phyloP scores from a whole-genome alignment of 2,888 invertebrate species.

The Labia minor region DNA sequence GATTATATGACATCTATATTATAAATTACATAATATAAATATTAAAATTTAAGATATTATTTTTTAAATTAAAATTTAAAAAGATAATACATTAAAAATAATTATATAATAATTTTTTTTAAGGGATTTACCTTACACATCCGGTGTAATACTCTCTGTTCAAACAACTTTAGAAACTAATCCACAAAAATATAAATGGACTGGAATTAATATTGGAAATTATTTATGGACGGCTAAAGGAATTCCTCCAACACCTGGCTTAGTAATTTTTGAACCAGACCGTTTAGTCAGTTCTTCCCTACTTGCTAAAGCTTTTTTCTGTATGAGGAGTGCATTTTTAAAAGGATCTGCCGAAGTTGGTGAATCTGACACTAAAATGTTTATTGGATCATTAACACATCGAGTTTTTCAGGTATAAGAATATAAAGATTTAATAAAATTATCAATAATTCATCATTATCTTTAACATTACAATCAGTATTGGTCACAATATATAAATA shows the following conservation, averaged over 20 bases:
- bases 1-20: too few relatives aligned
- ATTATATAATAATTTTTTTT: too few relatives aligned
- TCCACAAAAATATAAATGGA: neutral
- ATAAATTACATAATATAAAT: too few relatives aligned
- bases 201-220: neutral
- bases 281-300: neutral
- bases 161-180: neutral
- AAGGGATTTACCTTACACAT: neutral
- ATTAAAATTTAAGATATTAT: too few relatives aligned
- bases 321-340: neutral
- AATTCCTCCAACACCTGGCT: neutral
- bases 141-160: neutral
- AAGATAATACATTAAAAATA: too few relatives aligned
- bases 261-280: neutral
- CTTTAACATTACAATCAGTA: too few relatives aligned
- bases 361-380: neutral
- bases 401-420: neutral
- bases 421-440: too few relatives aligned
- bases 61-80: too few relatives aligned
- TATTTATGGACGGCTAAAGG: neutral
- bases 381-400: neutral
- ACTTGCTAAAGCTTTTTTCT: neutral
- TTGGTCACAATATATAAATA: too few relatives aligned
- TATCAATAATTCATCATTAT: too few relatives aligned
- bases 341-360: neutral